Evolutionary conservation across 2,113 vertebrate species (phyloP).

Genomic region (rat (Rattus norvegicus)): GRCr8 NC_086026.1:123089001-123089500

Average conservation of each 20-base stretch:
- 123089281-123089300: too few species aligned
- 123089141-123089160: background rate
- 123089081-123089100: background rate
- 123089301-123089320: background rate
- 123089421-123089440: background rate
- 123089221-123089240: background rate
- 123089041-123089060: background rate
- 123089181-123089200: background rate
- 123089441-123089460: background rate
- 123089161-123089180: background rate
- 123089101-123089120: background rate
- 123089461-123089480: background rate
- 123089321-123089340: background rate
- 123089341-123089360: too few species aligned
- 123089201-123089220: fast-evolving
- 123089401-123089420: background rate
- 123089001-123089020: background rate
- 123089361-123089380: too few species aligned
- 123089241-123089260: too few species aligned
- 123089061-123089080: background rate
- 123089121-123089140: background rate
- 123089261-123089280: too few species aligned
- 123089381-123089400: too few species aligned
- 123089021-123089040: background rate
- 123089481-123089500: fast-evolving